Evolutionary conservation across 2,113 vertebrate species (phyloP), one percentile per base, ranked within the genome.

Genomic region (Machaerirhynchus nigripectus): DNA sequence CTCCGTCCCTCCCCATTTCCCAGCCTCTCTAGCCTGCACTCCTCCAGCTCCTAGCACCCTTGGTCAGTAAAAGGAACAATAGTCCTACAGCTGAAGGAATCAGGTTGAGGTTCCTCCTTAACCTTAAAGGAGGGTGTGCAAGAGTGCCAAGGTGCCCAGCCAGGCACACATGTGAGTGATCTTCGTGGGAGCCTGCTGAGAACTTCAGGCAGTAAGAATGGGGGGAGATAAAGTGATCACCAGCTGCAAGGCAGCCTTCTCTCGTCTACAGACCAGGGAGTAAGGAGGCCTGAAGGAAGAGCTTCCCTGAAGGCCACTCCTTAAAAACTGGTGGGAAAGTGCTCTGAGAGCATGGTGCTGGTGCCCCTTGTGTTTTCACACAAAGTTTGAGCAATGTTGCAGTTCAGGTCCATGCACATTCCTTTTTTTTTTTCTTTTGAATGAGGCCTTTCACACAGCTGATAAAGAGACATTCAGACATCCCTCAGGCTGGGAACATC

Each of bases 111-210:
- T 18, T 63, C 28, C 19, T 42, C 37, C 42, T n/a, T n/a, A n/a
- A n/a, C n/a, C n/a, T n/a, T n/a, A 77, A 33, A 49, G 0, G 4
- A 68, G 37, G 30, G 8, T 8, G 15, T 7, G 3, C 11, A 30
- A 12, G 63, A 33, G 30, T 10, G 39, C 27, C 0, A 0, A 71
- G 39, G 35, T 57, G 71, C 50, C 40, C 74, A 63, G 44, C 26
- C 42, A 39, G 46, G 16, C 50, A 50, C 6, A 0, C 1, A 3
- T 7, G 15, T 2, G n/a, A 52, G 30, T 5, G 20, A 63, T 20
- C 23, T 22, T 40, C 0, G 1, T 15, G 26, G 15, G n/a, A 74
- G 19, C 30, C 20, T 44, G 26, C 60, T 14, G 4, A 30, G 18
- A 87, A 42, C 40, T 52, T 71, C 27, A 15, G 53, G 42, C 20